phyloP scores from a whole-genome alignment of 2,113 vertebrate species.

The Marcusenius ussheri region DNA sequence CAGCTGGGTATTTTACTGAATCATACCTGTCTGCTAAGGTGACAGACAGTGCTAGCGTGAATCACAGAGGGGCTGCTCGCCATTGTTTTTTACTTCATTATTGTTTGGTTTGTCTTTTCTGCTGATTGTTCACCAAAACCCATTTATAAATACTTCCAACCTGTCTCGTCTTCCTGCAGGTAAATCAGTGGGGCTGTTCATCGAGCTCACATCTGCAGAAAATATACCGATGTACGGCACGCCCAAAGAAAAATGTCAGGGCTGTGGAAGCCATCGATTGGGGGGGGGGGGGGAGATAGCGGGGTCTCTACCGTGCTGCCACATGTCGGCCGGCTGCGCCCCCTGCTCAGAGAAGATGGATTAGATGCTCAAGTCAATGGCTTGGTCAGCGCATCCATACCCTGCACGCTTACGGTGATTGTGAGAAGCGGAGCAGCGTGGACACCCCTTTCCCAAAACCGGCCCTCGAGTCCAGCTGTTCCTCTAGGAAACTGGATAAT shows the following conservation, averaged over 20 bases:
- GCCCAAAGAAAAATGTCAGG: constrained; percentile 44
- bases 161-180: neutral
- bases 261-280: constrained; percentile 48
- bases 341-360: constrained; percentile 37
- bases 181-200: neutral
- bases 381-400: neutral
- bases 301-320: constrained; percentile 38
- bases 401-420: neutral
- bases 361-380: constrained; percentile 25
- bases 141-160: neutral
- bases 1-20: constrained; percentile 3
- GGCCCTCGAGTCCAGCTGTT: neutral
- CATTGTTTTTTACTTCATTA: neutral
- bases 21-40: neutral
- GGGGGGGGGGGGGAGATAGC: constrained; percentile 17
- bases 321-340: constrained; percentile 29
- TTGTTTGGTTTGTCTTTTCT: neutral
- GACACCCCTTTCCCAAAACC: neutral
- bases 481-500: neutral
- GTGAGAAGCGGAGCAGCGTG: neutral
- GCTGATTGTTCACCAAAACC: neutral
- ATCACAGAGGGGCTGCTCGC: neutral
- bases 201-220: constrained; percentile 30
- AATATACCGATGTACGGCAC: constrained; percentile 46
- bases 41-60: neutral